These are phyloP conservation scores for Arctocebus calabarensis DNA, from an alignment of 2,797 vertebrate species.

Conservation along the genomic window DNA sequence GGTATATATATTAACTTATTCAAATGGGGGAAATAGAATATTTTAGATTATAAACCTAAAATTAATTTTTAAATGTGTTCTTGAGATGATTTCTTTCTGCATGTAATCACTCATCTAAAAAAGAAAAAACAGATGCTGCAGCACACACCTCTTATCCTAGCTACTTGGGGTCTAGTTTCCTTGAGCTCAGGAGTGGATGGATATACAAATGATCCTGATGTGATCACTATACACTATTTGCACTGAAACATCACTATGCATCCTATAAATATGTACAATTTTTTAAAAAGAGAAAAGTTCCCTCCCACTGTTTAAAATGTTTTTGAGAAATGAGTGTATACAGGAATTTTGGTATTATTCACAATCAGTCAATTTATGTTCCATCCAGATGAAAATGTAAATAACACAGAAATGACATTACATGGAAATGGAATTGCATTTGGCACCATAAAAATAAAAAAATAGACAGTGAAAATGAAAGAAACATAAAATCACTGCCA, in stretches of 20 bases:
- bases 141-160: neutral
- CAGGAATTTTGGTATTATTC: slow-evolving; percentile 15
- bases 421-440: neutral
- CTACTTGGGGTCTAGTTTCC: neutral
- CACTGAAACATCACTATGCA: neutral
- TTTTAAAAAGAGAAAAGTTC: neutral
- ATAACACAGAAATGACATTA: neutral
- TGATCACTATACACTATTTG: neutral
- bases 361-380: slow-evolving; percentile 27
- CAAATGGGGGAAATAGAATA: slow-evolving; percentile 24
- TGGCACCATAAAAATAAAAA: neutral
- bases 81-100: slow-evolving; percentile 20
- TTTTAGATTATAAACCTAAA: slow-evolving; percentile 38
- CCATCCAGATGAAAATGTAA: slow-evolving; percentile 47
- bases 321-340: slow-evolving; percentile 30
- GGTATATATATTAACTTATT: neutral
- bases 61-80: slow-evolving; percentile 22
- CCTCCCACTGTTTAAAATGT: neutral
- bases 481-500: neutral
- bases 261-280: neutral
- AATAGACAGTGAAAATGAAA: neutral
- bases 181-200: neutral
- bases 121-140: neutral
- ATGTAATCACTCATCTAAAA: slow-evolving; percentile 5
- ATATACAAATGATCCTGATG: neutral